phyloP scores from a whole-genome alignment of 2,113 vertebrate genomes.

The Aspidoscelis tigris region DNA sequence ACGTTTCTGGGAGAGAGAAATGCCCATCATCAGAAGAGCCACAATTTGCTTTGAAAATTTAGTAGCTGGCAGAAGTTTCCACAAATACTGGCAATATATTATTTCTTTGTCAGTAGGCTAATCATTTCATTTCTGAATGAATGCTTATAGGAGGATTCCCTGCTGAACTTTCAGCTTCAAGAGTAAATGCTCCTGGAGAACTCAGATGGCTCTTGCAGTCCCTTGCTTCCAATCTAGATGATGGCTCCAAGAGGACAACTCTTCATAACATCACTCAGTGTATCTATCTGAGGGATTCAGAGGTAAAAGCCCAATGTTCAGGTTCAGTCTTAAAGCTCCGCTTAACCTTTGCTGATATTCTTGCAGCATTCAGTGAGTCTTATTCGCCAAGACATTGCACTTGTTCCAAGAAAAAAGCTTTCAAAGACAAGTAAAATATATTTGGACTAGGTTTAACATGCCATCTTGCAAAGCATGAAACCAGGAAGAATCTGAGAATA shows the following conservation, averaged over 20 bases:
- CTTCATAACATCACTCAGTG: conserved; percentile 66
- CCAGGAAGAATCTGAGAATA: background rate
- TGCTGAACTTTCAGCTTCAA: conserved; percentile 16
- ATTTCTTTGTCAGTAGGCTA: no score
- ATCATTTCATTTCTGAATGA: conserved; percentile 17
- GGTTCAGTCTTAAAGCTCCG: background rate
- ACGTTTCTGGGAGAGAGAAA: no score
- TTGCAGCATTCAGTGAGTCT: background rate
- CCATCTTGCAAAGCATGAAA: background rate
- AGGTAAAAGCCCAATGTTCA: conserved; percentile 50
- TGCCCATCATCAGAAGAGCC: no score
- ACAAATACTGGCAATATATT: no score
- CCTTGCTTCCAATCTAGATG: conserved; percentile 58
- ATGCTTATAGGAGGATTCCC: conserved; percentile 57
- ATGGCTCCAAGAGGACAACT: conserved; percentile 49
- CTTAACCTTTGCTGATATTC: background rate
- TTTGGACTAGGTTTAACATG: background rate
- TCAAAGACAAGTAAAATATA: background rate
- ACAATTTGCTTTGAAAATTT: no score
- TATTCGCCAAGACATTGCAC: background rate
- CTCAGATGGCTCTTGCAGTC: conserved; percentile 62
- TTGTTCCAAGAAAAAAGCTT: background rate
- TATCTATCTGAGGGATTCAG: conserved; percentile 63
- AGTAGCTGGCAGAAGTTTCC: no score
- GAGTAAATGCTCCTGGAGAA: conserved; percentile 57